A percentile compares a stretch with the other conserved stretches of the same genome.
Conservation (phyloP, 2,888 invertebrate species). For the Orchestes rusci region DNA sequence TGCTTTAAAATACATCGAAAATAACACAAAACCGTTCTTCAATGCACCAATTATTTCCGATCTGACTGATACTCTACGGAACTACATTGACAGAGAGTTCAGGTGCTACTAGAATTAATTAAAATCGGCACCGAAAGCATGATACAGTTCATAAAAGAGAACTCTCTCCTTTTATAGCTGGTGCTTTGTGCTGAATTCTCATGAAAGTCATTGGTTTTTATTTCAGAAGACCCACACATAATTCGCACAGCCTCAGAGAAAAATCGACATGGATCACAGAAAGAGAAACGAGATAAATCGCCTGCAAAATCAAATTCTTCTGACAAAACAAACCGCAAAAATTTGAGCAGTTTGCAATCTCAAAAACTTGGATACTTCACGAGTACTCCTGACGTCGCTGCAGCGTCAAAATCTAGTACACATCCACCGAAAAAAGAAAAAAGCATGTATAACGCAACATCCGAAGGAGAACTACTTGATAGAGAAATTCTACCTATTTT, state of each 20-base stretch:
- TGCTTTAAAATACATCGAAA: no score
- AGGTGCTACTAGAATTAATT: no score
- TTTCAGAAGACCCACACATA: conserved; percentile 38
- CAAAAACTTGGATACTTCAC: conserved; percentile 50
- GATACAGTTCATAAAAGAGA: no score
- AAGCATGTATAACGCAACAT: conserved; percentile 63
- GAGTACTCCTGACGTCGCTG: conserved; percentile 56
- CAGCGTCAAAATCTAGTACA: conserved; percentile 22
- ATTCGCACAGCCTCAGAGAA: conserved; percentile 42
- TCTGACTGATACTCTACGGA: no score
- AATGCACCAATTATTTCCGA: no score
- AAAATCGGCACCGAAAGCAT: no score
- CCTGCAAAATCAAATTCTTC: conserved; percentile 28
- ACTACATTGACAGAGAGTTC: no score
- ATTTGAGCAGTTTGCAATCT: conserved; percentile 40
- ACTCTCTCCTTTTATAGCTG: no score
- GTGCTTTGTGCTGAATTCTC: no score
- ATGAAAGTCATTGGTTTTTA: no score
- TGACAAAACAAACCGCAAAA: conserved; percentile 29
- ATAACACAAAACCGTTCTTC: no score
- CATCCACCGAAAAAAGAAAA: conserved; percentile 36
- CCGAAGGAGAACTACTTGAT: conserved; percentile 77
- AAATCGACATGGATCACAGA: conserved; percentile 36
- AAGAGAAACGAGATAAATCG: conserved; percentile 37
- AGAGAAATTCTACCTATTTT: conserved; percentile 82